Evolutionary conservation across 2,797 vertebrate genomes (phyloP), one percentile per base, ranked within the genome.

Genomic region (Varecia variegata): DNA sequence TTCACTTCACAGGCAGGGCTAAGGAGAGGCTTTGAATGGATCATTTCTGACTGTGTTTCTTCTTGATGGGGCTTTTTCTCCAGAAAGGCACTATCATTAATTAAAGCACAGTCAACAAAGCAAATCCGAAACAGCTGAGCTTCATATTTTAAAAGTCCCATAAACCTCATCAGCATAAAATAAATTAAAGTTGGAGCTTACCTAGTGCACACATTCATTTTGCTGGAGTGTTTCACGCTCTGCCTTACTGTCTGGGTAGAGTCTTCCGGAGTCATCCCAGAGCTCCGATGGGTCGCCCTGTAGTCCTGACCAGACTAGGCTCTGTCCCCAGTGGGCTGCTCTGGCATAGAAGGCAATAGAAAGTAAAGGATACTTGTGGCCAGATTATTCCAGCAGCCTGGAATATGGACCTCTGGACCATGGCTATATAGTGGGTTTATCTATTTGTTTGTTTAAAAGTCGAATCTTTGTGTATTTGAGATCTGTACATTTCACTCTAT

Each of bases 11-110:
- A 91, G 62, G 18, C 11, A 10, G 52, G 20, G 90, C 85, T 62
- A 45, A 58, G 15, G 79, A 50, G 35, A 77, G 35, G 30, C 95
- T 94, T 50, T 21, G 38, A 43, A 56, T 47, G 92, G 82, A 91
- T 94, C 35, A 35, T 23, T 82, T 97, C 65, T 45, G 54, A 68
- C 18, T 82, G 15, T 54, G n/a, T 91, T 95, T 93, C 83, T 90
- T 95, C 76, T 82, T 2, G 0, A 9, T 73, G 50, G 52, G 95
- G 8, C 84, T 93, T 84, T 88, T 85, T 91, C 38, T 95, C 84
- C 96, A 97, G 96, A 94, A 96, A 98, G 47, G 38, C 96, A 84
- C 95, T 97, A 91, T 93, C 58, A 52, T 95, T 97, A 96, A 97
- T 98, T 97, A 96, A 87, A 93, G 86, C 56, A 80, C 92, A 96